Conservation (phyloP, 1,140 invertebrate species). For the Solen grandis region DNA sequence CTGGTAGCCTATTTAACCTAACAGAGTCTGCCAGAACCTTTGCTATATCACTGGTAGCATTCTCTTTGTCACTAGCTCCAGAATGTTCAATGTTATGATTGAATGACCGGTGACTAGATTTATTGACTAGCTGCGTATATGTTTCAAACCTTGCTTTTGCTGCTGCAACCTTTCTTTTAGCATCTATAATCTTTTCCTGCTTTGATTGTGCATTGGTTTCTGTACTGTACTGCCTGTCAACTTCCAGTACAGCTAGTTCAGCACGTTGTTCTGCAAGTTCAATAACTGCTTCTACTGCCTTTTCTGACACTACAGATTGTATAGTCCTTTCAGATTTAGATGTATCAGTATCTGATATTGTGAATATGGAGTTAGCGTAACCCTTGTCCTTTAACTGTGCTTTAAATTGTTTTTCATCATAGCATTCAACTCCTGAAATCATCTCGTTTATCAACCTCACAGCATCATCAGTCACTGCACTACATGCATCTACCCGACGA, state of each 20-base stretch:
- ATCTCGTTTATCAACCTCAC: conserved; percentile 31
- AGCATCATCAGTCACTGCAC: conserved; percentile 10
- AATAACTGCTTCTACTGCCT: conserved; percentile 15
- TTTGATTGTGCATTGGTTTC: conserved; percentile 11
- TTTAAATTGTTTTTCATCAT: conserved; percentile 26
- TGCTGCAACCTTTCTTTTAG: conserved; percentile 7
- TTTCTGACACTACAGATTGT: conserved; percentile 17
- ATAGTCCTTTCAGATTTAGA: conserved; percentile 11
- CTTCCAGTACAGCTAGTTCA: conserved; percentile 16
- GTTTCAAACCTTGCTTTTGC: conserved; percentile 1
- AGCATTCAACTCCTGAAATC: conserved; percentile 17
- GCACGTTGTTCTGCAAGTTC: conserved; percentile 2
- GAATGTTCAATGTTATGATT: conserved; percentile 9
- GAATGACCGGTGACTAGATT: neutral
- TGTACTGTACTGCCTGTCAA: neutral
- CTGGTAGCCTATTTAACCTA: conserved; percentile 12
- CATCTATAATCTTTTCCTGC: neutral
- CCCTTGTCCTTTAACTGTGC: neutral
- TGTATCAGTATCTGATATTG: neutral
- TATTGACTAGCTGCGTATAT: neutral
- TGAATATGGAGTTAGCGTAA: conserved; percentile 25
- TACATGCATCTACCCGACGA: conserved; percentile 15
- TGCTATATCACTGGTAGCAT: conserved; percentile 8
- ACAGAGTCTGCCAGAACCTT: conserved; percentile 20
- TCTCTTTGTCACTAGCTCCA: conserved; percentile 1